Evolutionary conservation across 2,113 vertebrate genomes (phyloP), one percentile per base, ranked within the genome.

Genomic region (Pao palembangensis): DNA sequence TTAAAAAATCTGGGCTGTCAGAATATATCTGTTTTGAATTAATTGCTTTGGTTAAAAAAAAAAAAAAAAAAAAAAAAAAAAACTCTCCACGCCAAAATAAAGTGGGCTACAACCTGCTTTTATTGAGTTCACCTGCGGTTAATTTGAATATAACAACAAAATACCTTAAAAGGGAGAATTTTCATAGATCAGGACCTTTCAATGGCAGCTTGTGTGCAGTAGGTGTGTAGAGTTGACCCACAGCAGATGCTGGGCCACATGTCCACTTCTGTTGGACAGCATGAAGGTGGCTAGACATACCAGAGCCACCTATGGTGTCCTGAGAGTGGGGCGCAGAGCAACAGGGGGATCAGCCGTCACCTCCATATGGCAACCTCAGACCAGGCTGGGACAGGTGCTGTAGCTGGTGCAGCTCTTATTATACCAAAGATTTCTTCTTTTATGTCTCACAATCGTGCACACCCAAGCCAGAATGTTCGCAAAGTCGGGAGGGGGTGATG

Each of bases 211-310:
- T 55, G 7, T 31, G 8, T 25, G 15, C 3, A 8, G 10, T 44
- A 7, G 61, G 61, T 57, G 31, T 65, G 2, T 6, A 14, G 43
- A 48, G 64, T 25, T 55, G 53, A 54, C 41, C 48, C 44, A 25
- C 67, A 72, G 78, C 86, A 88, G 88, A 83, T 86, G 86, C 82
- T 69, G 44, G 82, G 76, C 88, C 83, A 80, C 85, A 84, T 87
- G 85, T 79, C 85, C 85, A 16, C 82, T 78, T 80, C 79, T 85
- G 88, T 77, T 67, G 68, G 80, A 78, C 88, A 83, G 83, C 80
- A 87, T 75, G 75, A 28, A 70, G 49, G 65, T 56, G 76, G 67
- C 71, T 47, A 80, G 85, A 84, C 71, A 49, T 58, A 63, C 55
- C 72, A 68, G 72, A 61, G 49, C 73, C 75, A 53, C 77, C 80